Evolutionary conservation across 2,888 invertebrate species (phyloP).

Genomic region (Oligia fasciuncula): DNA sequence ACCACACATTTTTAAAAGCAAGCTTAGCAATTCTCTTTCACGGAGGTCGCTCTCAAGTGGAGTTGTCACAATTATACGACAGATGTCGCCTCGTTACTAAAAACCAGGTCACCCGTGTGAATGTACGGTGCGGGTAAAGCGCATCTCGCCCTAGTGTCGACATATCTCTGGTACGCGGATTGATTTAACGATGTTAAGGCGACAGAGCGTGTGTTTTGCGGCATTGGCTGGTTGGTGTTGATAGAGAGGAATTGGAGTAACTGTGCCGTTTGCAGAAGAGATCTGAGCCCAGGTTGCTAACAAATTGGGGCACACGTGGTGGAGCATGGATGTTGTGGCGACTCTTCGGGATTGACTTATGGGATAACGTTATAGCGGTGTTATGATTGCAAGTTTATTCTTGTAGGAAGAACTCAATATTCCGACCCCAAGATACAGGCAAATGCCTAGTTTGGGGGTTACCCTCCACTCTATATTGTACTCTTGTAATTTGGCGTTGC

Average conservation of each 20-base stretch:
- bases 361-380: neutral
- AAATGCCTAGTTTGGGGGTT: neutral
- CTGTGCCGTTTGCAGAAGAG: neutral
- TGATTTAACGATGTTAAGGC: conserved; percentile 48
- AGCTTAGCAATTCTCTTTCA: conserved; percentile 48
- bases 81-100: conserved; percentile 64
- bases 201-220: conserved; percentile 33
- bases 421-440: neutral
- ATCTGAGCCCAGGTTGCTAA: neutral
- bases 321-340: neutral
- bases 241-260: conserved; percentile 22
- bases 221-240: conserved; percentile 21
- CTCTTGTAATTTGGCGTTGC: neutral
- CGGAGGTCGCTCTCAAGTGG: conserved; percentile 43
- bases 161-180: conserved; percentile 34
- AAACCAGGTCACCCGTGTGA: conserved; percentile 60
- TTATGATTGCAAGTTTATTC: neutral
- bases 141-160: conserved; percentile 43
- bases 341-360: neutral
- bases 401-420: neutral
- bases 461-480: neutral
- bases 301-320: neutral
- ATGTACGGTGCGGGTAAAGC: conserved; percentile 40
- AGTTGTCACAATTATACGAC: conserved; percentile 62
- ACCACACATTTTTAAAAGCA: conserved; percentile 42